Evolutionary conservation across 2,888 invertebrate genomes (phyloP), one percentile per base, ranked within the genome.

Genomic region (Pollenia labialis): DNA sequence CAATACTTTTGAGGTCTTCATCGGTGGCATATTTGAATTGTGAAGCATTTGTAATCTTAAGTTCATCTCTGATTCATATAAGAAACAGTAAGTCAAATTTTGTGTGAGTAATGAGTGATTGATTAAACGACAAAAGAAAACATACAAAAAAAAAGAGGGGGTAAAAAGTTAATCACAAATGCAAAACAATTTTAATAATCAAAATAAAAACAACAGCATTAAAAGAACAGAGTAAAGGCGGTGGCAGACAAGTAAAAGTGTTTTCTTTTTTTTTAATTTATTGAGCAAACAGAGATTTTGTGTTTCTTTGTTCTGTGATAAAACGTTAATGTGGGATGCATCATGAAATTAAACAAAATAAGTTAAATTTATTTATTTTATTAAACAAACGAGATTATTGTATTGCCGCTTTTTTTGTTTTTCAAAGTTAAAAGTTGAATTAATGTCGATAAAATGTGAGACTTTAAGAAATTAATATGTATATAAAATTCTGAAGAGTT

Each of bases 1-100:
- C 99, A 90, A 99, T 96, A 89, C 97, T 97, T 77, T 95, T 94
- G 87, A 99, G 94, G 93, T 99, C 99, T 90, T 98, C 97, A 90
- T 97, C 98, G 54, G 97, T 96, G 68, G 99, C 98, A 94, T 98
- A 99, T 94, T 99, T 99, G 66, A 99, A 94, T 93, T 98, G 98
- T 62, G 97, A 96, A 7, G 97, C 96, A 93, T 96, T 97, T 90
- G 96, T 96, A 74, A 98, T 96, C 95, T 98, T 99, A 90, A 99
- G 94, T 92, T 97, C 97, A 92, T 97, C 97, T 93, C 97, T 97
- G 93, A 42, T 16, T 14, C n/a, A 52, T 32, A 32, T 32, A 58
- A 46, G 32, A 23, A 9, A 16, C 50, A 80, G 44, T 44, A 66
- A 18, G 18, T 23, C 14, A n/a, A 40, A 69, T 50, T 16, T 12